A percentile compares a stretch with the other conserved stretches of the same genome.
These are phyloP conservation scores for Porites australiensis DNA, from an alignment of 64 coral and sea anemone species.

Conservation along the genomic window DNA sequence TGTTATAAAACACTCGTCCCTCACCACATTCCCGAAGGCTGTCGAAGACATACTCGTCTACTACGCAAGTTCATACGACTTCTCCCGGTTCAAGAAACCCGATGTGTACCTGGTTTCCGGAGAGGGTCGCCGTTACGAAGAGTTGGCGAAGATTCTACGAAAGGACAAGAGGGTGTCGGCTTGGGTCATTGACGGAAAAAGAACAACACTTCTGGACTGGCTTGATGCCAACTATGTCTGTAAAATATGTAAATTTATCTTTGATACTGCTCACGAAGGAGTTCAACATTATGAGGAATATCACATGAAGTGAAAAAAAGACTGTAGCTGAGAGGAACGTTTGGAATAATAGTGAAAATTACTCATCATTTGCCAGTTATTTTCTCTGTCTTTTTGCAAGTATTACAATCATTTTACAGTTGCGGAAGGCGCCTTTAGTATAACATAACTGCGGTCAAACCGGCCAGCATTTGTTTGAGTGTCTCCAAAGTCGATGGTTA, in stretches of 20 bases:
- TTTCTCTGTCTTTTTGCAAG: too few relatives aligned
- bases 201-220: slow-evolving; percentile 76
- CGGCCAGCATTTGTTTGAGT: too few relatives aligned
- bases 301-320: slow-evolving; percentile 17
- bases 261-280: slow-evolving; percentile 59
- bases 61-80: slow-evolving; percentile 79
- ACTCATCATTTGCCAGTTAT: too few relatives aligned
- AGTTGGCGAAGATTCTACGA: slow-evolving; percentile 87
- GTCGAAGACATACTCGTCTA: slow-evolving; percentile 82
- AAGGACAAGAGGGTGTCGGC: slow-evolving; percentile 77
- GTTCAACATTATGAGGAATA: slow-evolving; percentile 68
- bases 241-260: slow-evolving; percentile 77
- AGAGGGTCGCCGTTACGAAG: slow-evolving; percentile 81
- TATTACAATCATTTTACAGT: too few relatives aligned
- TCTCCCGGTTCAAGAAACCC: slow-evolving; percentile 80
- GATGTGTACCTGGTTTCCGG: slow-evolving; percentile 89
- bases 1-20: slow-evolving; percentile 64
- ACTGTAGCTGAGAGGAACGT: neutral
- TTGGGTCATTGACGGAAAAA: slow-evolving; percentile 75
- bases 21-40: slow-evolving; percentile 71
- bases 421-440: too few relatives aligned
- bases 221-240: slow-evolving; percentile 69
- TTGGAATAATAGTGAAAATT: too few relatives aligned
- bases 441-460: too few relatives aligned
- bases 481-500: too few relatives aligned